Percentiles rank a stretch among this genome's conserved stretches.
These are phyloP conservation scores for Tetranychus truncatus DNA, from an alignment of 2,888 invertebrate species.

Conservation along the genomic window DNA sequence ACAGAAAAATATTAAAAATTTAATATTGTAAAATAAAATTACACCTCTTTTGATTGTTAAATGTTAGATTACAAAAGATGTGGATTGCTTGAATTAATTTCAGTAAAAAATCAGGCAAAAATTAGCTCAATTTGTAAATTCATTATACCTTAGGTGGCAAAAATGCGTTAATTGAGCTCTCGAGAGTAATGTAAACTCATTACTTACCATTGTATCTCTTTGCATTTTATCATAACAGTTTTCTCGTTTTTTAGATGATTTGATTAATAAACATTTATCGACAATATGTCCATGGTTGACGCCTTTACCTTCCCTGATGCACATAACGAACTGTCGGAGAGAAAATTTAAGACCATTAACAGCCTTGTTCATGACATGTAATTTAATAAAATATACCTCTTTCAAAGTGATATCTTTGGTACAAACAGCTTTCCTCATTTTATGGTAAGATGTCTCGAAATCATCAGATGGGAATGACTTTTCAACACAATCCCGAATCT, in stretches of 20 bases:
- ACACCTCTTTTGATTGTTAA: no score
- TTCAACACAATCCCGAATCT: conserved; percentile 7
- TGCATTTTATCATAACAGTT: conserved; percentile 9
- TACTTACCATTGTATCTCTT: conserved; percentile 5
- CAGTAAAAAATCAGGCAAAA: no score
- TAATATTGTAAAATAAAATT: no score
- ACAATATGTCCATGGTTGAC: not conserved
- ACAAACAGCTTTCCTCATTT: conserved; percentile 7
- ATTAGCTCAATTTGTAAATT: no score
- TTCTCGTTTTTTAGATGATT: conserved; percentile 4
- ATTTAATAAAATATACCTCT: not conserved
- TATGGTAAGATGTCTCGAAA: conserved; percentile 5
- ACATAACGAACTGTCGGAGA: not conserved
- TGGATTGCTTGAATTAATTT: no score
- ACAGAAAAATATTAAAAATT: not conserved
- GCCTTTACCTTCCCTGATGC: conserved; percentile 3
- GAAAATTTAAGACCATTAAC: not conserved
- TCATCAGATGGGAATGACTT: conserved; percentile 4
- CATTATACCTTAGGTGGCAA: no score
- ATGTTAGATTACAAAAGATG: no score
- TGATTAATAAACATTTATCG: conserved; percentile 4
- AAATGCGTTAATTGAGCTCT: no score
- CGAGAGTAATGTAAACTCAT: no score
- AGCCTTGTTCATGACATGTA: not conserved
- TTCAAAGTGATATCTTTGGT: not conserved